A percentile compares a stretch with the other conserved stretches of the same genome.
Conservation (phyloP, 2,113 vertebrate genomes). For the Lepisosteus oculatus region DNA sequence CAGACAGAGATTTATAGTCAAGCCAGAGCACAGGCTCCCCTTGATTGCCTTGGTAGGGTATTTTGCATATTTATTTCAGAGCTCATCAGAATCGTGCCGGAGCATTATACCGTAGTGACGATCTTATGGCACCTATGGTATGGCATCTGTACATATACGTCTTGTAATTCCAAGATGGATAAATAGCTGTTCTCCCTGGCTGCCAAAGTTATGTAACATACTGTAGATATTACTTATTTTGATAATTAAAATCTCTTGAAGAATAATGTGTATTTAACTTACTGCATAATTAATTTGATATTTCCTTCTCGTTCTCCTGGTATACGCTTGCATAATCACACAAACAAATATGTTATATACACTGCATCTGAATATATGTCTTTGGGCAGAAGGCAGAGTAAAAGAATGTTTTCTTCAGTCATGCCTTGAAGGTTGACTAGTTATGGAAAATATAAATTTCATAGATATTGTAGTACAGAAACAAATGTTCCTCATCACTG, state of each 20-base stretch:
- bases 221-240: constrained; percentile 21
- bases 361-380: not conserved
- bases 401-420: constrained; percentile 77
- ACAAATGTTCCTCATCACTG: constrained; percentile 79
- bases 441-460: constrained; percentile 71
- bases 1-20: constrained; percentile 99
- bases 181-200: constrained; percentile 59
- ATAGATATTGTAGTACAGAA: constrained; percentile 71
- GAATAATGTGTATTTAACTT: constrained; percentile 9
- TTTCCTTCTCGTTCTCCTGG: not conserved
- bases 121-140: constrained; percentile 89
- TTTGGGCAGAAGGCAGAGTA: not conserved
- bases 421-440: constrained; percentile 76
- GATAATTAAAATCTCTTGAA: constrained; percentile 32
- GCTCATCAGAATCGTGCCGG: constrained; percentile 83
- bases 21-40: constrained; percentile 75
- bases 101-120: constrained; percentile 84
- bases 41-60: constrained; percentile 85
- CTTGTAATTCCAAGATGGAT: constrained; percentile 71
- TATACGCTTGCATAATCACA: constrained; percentile 48
- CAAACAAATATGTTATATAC: too few species aligned
- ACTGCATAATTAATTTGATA: too few species aligned
- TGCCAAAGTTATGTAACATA: constrained; percentile 59
- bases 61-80: constrained; percentile 97
- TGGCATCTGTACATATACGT: constrained; percentile 79